phyloP scores from a whole-genome alignment of 2,888 invertebrate genomes.

The Lissonota sp. region DNA sequence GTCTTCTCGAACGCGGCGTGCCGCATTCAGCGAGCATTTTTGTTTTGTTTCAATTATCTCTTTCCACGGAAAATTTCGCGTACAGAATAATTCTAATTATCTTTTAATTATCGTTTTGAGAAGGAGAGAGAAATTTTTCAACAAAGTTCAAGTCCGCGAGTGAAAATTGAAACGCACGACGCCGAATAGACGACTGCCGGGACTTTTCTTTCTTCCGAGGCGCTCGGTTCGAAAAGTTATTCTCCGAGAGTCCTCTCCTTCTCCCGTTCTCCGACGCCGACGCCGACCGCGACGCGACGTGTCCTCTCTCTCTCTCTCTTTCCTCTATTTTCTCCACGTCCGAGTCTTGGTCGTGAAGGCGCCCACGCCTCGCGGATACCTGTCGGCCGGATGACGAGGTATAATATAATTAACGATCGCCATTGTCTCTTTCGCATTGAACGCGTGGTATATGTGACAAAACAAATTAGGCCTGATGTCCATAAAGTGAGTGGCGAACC shows the following conservation, averaged over 20 bases:
- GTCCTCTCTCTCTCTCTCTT: too few species aligned
- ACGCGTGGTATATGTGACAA: slow-evolving; percentile 58
- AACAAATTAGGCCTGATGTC: slow-evolving; percentile 78
- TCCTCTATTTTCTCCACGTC: slow-evolving; percentile 25
- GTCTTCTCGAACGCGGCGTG: slow-evolving; percentile 75
- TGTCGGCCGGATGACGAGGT: slow-evolving; percentile 54
- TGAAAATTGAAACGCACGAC: slow-evolving; percentile 50
- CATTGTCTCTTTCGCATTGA: slow-evolving; percentile 75
- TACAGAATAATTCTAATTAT: neutral
- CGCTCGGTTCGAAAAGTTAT: slow-evolving; percentile 28
- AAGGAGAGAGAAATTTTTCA: neutral
- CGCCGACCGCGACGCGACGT: too few species aligned
- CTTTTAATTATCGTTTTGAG: too few species aligned
- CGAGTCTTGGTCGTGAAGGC: slow-evolving; percentile 15
- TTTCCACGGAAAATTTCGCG: neutral
- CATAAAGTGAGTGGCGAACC: slow-evolving; percentile 69
- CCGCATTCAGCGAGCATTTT: slow-evolving; percentile 68
- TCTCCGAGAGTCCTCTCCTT: slow-evolving; percentile 12
- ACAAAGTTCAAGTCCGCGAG: neutral
- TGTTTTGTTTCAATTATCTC: too few species aligned
- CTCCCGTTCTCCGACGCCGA: slow-evolving; percentile 10
- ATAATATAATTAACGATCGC: slow-evolving; percentile 62
- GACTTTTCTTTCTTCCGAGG: slow-evolving; percentile 4
- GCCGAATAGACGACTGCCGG: slow-evolving; percentile 48
- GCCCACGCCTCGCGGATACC: slow-evolving; percentile 46